Conservation (phyloP, 2,888 invertebrate species). For the Aphidius colemani region DNA sequence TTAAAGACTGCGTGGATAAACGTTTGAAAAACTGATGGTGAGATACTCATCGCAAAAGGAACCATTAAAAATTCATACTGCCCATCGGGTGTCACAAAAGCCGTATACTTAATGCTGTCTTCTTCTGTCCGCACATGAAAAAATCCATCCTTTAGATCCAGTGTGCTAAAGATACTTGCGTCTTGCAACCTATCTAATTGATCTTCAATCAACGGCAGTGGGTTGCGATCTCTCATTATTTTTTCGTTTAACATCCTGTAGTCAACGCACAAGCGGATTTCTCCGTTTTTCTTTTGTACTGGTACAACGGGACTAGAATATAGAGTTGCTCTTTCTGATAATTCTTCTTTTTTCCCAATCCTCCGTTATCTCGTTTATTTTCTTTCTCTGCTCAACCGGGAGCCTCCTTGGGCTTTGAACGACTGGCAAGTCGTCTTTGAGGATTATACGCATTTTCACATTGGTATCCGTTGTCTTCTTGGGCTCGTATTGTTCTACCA, state of each 20-base stretch:
- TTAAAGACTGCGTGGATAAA: slow-evolving; percentile 30
- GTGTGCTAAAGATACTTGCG: no score
- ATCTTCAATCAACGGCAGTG: no score
- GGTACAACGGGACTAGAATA: slow-evolving; percentile 30
- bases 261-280: no score
- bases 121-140: no score
- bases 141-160: no score
- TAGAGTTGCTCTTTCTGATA: slow-evolving; percentile 31
- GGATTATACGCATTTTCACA: slow-evolving; percentile 28
- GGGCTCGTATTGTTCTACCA: slow-evolving; percentile 30
- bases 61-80: slow-evolving; percentile 35
- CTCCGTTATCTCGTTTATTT: slow-evolving; percentile 34
- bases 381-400: slow-evolving; percentile 29
- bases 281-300: no score
- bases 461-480: slow-evolving; percentile 13
- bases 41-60: slow-evolving; percentile 39
- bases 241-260: no score
- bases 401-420: slow-evolving; percentile 33
- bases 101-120: slow-evolving; percentile 19
- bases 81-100: slow-evolving; percentile 35
- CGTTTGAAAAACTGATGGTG: slow-evolving; percentile 29
- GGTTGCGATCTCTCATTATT: no score
- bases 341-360: slow-evolving; percentile 36
- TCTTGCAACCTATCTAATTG: no score
- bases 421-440: slow-evolving; percentile 32